A percentile compares a stretch with the other conserved stretches of the same genome.
phyloP scores from a whole-genome alignment of 1,140 invertebrate genomes.

The Lepidurus packardi region DNA sequence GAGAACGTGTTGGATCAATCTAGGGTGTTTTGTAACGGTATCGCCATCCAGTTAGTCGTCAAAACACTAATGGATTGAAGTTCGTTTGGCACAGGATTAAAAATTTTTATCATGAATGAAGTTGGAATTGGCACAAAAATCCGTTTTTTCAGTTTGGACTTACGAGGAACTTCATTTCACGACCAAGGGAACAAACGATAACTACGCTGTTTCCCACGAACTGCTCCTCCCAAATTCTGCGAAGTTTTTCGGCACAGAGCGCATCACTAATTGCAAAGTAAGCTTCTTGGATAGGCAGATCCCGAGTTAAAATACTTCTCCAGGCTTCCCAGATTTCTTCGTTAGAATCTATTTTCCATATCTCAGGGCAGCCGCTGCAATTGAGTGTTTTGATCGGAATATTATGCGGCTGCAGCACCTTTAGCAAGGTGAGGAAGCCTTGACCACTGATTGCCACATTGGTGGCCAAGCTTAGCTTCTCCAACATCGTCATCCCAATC shows the following conservation, averaged over 20 bases:
- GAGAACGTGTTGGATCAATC: too few species aligned
- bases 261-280: neutral
- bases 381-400: neutral
- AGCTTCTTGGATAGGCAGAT: neutral
- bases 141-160: neutral
- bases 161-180: neutral
- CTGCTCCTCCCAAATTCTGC: neutral
- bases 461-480: neutral
- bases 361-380: neutral
- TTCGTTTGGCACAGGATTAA: neutral
- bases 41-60: too few species aligned
- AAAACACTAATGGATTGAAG: too few species aligned
- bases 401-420: neutral
- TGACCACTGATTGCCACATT: neutral
- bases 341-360: neutral
- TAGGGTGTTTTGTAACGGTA: too few species aligned
- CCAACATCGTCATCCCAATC: conserved; percentile 2
- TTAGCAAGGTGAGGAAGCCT: neutral
- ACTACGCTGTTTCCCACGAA: neutral
- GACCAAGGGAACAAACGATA: neutral
- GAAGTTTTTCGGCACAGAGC: neutral
- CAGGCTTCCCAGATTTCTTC: neutral
- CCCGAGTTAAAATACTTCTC: neutral
- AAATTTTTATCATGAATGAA: neutral
- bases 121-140: neutral